Conservation (phyloP, 30 jellyfish, hydroid and myxozoan genomes). For the Hydractinia echinata region DNA sequence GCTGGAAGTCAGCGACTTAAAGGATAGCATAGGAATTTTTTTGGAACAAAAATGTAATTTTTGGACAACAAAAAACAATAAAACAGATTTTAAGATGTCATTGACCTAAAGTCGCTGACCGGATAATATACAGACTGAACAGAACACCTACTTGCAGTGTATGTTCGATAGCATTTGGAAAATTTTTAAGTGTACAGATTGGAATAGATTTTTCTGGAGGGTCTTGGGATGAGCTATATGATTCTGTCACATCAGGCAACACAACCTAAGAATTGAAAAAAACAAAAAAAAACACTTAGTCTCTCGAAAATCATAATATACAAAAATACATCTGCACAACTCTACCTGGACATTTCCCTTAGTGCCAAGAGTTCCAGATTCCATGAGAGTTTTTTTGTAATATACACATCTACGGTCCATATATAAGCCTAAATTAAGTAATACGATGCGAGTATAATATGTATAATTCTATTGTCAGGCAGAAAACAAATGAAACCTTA, state of each 20-base stretch:
- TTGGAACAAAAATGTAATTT: background rate
- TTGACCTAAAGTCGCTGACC: too few relatives aligned
- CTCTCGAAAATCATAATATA: background rate
- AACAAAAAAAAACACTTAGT: background rate
- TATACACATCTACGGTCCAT: slow-evolving; percentile 97
- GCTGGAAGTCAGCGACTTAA: too few relatives aligned
- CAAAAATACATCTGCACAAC: background rate
- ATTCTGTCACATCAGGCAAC: slow-evolving; percentile 89
- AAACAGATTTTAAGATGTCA: background rate
- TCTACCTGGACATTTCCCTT: slow-evolving; percentile 94
- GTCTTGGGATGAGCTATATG: slow-evolving; percentile 98
- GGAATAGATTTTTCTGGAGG: slow-evolving; percentile 99
- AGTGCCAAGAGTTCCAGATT: slow-evolving; percentile 98
- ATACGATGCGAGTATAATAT: background rate
- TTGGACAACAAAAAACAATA: background rate
- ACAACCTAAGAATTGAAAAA: slow-evolving; percentile 60
- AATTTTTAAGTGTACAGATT: slow-evolving; percentile 92
- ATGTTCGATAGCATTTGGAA: slow-evolving; percentile 97
- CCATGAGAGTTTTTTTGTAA: slow-evolving; percentile 86
- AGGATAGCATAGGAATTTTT: too few relatives aligned
- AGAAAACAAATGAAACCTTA: background rate
- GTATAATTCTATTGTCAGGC: background rate
- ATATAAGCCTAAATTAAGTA: slow-evolving; percentile 61
- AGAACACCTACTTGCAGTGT: slow-evolving; percentile 84
- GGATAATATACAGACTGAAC: too few relatives aligned